Conservation (phyloP, 2,888 invertebrate species). For the Dexiosoma caninum region DNA sequence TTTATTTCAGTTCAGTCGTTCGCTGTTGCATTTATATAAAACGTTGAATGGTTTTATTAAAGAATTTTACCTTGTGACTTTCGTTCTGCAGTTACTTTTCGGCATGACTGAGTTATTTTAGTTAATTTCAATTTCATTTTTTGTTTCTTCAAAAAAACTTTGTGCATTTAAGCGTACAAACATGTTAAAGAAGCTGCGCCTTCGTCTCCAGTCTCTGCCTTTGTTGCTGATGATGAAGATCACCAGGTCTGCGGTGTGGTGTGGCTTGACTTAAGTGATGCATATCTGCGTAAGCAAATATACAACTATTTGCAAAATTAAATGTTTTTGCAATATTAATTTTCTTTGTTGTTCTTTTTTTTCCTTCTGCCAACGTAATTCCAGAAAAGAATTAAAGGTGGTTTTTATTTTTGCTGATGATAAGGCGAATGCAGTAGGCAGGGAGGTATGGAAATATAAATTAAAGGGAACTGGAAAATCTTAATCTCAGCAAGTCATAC, state of each 20-base stretch:
- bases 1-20: neutral
- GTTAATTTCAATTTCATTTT: neutral
- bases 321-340: slow-evolving; percentile 62
- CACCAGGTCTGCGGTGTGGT: slow-evolving; percentile 37
- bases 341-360: slow-evolving; percentile 17
- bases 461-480: neutral
- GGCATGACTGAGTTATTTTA: slow-evolving; percentile 24
- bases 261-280: slow-evolving; percentile 53
- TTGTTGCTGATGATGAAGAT: slow-evolving; percentile 35
- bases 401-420: neutral
- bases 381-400: slow-evolving; percentile 30
- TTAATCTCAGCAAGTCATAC: neutral
- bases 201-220: neutral
- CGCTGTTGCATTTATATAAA: slow-evolving; percentile 34
- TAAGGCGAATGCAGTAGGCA: slow-evolving; percentile 35
- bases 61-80: slow-evolving; percentile 60
- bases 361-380: slow-evolving; percentile 13
- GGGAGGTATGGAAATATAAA: slow-evolving; percentile 5
- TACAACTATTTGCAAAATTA: slow-evolving; percentile 55
- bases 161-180: neutral
- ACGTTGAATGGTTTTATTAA: slow-evolving; percentile 61
- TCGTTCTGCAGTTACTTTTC: slow-evolving; percentile 14
- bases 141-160: neutral
- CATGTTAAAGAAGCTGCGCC: neutral
- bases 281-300: slow-evolving; percentile 62